Conservation (phyloP, 1,140 invertebrate genomes). For the Wasmannia auropunctata region DNA sequence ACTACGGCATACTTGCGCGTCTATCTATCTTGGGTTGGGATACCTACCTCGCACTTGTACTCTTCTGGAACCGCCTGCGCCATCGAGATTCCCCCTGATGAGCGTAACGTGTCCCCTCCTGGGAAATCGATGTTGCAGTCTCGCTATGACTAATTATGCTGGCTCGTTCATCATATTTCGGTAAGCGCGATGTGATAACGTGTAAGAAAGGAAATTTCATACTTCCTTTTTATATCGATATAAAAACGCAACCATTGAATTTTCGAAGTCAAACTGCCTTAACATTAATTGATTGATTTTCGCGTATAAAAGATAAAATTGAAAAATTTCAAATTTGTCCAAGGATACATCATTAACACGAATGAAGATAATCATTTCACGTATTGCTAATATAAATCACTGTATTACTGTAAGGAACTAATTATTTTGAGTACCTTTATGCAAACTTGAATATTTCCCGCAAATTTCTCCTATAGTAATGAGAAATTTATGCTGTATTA, state of each 20-base stretch:
- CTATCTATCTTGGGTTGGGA: slow-evolving; percentile 68
- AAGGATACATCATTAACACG: neutral
- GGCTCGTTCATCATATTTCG: slow-evolving; percentile 57
- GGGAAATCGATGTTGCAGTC: slow-evolving; percentile 57
- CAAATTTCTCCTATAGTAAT: slow-evolving; percentile 16
- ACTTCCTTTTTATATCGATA: neutral
- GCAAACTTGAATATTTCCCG: neutral
- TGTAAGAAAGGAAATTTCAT: neutral
- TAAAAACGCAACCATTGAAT: neutral
- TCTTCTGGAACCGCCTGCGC: slow-evolving; percentile 60
- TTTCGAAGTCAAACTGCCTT: neutral
- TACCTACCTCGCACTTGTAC: slow-evolving; percentile 67
- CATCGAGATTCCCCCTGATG: slow-evolving; percentile 60
- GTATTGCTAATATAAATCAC: neutral
- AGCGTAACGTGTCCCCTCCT: slow-evolving; percentile 8
- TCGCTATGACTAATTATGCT: slow-evolving; percentile 67
- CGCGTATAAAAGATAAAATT: neutral
- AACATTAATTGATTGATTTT: neutral
- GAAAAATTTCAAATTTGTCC: neutral
- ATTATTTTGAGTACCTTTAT: neutral
- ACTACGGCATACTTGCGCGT: slow-evolving; percentile 71
- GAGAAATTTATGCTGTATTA: no score
- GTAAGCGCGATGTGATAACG: slow-evolving; percentile 24
- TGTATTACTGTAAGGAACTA: neutral
- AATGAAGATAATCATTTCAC: neutral